Evolutionary conservation across 2,888 invertebrate genomes (phyloP).

Genomic region (Drepanosiphum platanoidis): DNA sequence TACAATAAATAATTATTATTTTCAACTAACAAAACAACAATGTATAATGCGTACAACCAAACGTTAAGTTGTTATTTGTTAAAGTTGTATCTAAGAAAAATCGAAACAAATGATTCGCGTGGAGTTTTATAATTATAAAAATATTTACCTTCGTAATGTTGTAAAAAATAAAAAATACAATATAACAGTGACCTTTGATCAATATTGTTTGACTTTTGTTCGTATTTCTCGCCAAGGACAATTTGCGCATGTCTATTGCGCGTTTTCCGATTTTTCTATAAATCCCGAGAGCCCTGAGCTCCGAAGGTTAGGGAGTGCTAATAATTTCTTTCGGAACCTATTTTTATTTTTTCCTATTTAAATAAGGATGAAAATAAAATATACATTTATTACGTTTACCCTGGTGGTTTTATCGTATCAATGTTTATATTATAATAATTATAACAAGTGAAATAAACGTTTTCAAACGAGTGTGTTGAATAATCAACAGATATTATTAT

Average conservation of each 20-base stretch:
- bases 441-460: too few species aligned
- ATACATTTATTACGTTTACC: too few species aligned
- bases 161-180: not conserved
- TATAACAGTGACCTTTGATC: slow-evolving; percentile 6
- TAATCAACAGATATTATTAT: too few species aligned
- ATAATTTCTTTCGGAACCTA: too few species aligned
- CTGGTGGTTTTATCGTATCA: too few species aligned
- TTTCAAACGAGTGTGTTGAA: too few species aligned
- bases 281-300: not conserved
- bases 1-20: too few species aligned
- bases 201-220: not conserved
- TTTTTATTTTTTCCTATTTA: too few species aligned
- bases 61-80: not conserved
- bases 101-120: not conserved
- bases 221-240: slow-evolving; percentile 8
- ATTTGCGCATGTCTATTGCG: not conserved
- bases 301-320: too few species aligned
- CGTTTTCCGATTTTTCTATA: not conserved
- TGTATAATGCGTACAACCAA: not conserved
- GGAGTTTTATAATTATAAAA: not conserved
- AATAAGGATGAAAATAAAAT: too few species aligned
- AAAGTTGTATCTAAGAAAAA: not conserved
- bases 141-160: not conserved
- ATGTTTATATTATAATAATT: too few species aligned
- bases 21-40: not conserved